Evolutionary conservation across 2,888 invertebrate species (phyloP).

Genomic region (Timema podura): DNA sequence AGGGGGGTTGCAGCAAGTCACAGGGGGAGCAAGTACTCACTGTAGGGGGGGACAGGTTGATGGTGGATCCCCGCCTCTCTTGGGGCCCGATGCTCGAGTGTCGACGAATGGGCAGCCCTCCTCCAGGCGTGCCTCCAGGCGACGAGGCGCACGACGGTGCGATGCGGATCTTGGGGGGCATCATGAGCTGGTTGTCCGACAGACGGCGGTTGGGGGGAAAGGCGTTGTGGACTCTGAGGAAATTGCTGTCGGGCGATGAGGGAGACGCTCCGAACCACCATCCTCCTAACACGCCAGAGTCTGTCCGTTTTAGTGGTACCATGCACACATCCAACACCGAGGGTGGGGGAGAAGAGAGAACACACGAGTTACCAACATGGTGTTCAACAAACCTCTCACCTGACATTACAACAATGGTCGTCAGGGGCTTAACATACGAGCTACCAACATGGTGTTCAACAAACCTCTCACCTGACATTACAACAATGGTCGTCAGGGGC

Average conservation of each 20-base stretch:
- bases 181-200: slow-evolving; percentile 89
- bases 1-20: too few species aligned
- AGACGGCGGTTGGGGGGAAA: slow-evolving; percentile 77
- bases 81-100: slow-evolving; percentile 91
- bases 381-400: too few species aligned
- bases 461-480: too few species aligned
- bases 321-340: slow-evolving; percentile 8
- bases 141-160: slow-evolving; percentile 87
- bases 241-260: slow-evolving; percentile 80
- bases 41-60: slow-evolving; percentile 84
- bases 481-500: too few species aligned
- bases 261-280: slow-evolving; percentile 84
- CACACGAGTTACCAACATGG: not conserved
- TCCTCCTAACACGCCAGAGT: slow-evolving; percentile 63
- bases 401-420: too few species aligned
- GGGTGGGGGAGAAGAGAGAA: not conserved
- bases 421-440: too few species aligned
- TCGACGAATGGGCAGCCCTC: slow-evolving; percentile 77
- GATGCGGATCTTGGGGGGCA: slow-evolving; percentile 77
- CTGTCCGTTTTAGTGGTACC: slow-evolving; percentile 38
- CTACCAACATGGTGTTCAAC: not conserved
- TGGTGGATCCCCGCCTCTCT: slow-evolving; percentile 76
- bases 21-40: slow-evolving; percentile 62
- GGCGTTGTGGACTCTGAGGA: slow-evolving; percentile 72
- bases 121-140: slow-evolving; percentile 63